A percentile compares a stretch with the other conserved stretches of the same genome.
phyloP scores from a whole-genome alignment of 2,888 invertebrate genomes.

The Leucophenga maculata region DNA sequence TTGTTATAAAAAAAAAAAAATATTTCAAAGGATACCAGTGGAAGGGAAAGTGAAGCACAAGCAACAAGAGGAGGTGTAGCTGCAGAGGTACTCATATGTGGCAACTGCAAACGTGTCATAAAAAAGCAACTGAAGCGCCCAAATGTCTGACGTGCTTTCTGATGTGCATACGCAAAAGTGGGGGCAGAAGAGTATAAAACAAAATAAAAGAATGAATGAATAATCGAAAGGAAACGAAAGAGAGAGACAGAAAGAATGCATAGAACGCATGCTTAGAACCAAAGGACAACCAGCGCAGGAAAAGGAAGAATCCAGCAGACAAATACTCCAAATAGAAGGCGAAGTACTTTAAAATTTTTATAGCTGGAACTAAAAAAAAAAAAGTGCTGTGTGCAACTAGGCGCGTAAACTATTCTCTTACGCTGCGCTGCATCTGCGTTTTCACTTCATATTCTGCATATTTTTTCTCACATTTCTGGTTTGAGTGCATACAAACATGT shows the following conservation, averaged over 20 bases:
- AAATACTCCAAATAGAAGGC: too few species aligned
- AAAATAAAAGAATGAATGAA: neutral
- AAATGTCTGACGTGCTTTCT: constrained; percentile 22
- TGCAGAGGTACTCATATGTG: constrained; percentile 3
- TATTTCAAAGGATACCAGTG: constrained; percentile 22
- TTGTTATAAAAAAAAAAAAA: constrained; percentile 43
- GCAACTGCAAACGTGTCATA: constrained; percentile 44
- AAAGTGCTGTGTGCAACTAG: too few species aligned
- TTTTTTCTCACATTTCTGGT: neutral
- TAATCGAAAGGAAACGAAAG: neutral
- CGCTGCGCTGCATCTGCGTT: too few species aligned
- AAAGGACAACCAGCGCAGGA: too few species aligned
- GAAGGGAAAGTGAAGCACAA: neutral
- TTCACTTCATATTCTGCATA: too few species aligned
- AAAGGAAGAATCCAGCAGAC: too few species aligned
- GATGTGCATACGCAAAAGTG: neutral
- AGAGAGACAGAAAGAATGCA: neutral
- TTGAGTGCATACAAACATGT: constrained; percentile 41
- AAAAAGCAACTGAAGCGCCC: constrained; percentile 36
- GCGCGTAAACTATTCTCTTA: too few species aligned
- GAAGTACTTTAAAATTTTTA: too few species aligned
- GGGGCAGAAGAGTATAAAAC: neutral
- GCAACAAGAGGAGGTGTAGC: constrained; percentile 30
- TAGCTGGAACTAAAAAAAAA: too few species aligned
- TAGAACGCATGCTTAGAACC: too few species aligned